Percentiles rank a stretch among this genome's conserved stretches.
Conservation (phyloP, 2,113 vertebrate species). For the Balaeniceps rex region DNA sequence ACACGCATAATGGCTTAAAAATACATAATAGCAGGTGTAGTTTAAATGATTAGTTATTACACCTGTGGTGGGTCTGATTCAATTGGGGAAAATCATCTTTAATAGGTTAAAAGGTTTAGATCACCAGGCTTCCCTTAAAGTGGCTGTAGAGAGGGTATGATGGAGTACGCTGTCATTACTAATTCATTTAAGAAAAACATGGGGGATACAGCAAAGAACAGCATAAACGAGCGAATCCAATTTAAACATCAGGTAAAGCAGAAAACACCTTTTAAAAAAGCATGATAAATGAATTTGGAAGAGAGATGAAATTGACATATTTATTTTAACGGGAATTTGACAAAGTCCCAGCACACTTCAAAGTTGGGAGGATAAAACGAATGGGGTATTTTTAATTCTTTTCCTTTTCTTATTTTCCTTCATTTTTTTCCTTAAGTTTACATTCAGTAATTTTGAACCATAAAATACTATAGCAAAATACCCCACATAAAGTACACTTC, state of each 20-base stretch:
- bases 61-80: constrained; percentile 99
- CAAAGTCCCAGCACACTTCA: constrained; percentile 72
- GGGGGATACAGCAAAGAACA: constrained; percentile 95
- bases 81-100: constrained; percentile 99
- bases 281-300: constrained; percentile 85
- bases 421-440: constrained; percentile 61
- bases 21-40: constrained; percentile 92
- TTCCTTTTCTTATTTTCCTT: constrained; percentile 64
- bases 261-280: constrained; percentile 86
- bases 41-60: constrained; percentile 99
- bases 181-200: constrained; percentile 99
- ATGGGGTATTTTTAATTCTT: background rate
- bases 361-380: constrained; percentile 69
- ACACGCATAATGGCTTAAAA: constrained; percentile 86
- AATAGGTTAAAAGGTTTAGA: constrained; percentile 99
- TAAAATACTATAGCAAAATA: constrained; percentile 67
- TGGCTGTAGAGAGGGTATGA: constrained; percentile 97
- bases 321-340: constrained; percentile 83
- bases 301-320: constrained; percentile 75
- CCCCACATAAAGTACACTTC: constrained; percentile 68
- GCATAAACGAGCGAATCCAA: constrained; percentile 92
- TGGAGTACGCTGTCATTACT: constrained; percentile 95
- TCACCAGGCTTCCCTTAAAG: constrained; percentile 98
- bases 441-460: constrained; percentile 68
- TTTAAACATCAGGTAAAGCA: constrained; percentile 90